Conservation (phyloP, 2,113 vertebrate species). For the Sorex fumeus region DNA sequence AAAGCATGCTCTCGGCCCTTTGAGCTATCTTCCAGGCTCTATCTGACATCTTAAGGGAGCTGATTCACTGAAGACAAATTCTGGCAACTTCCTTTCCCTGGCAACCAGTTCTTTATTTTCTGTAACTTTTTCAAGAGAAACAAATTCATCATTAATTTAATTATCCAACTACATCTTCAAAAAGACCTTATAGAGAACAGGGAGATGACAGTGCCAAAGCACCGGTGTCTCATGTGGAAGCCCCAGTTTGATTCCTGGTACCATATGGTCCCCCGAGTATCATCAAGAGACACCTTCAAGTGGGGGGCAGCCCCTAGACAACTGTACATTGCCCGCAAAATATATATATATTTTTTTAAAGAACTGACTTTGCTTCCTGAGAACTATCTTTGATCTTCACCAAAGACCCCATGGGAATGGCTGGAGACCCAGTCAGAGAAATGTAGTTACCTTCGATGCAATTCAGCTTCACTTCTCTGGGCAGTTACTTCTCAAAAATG, state of each 20-base stretch:
- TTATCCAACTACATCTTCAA: not conserved
- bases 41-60: not conserved
- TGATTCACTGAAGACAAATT: not conserved
- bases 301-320: too few relatives aligned
- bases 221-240: too few relatives aligned
- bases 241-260: too few relatives aligned
- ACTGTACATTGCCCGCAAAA: too few relatives aligned
- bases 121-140: not conserved
- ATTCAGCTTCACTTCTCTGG: not conserved
- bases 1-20: too few relatives aligned
- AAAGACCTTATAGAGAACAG: not conserved
- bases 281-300: too few relatives aligned
- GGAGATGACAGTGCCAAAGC: too few relatives aligned
- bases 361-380: not conserved
- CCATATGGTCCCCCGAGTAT: too few relatives aligned
- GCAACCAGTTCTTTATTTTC: not conserved
- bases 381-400: not conserved
- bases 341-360: too few relatives aligned
- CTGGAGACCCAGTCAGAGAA: not conserved
- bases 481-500: not conserved
- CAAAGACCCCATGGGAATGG: not conserved
- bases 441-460: not conserved
- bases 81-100: not conserved
- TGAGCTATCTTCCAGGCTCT: too few relatives aligned
- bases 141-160: conserved; percentile 7